Conservation (phyloP, 1,140 invertebrate genomes). For the Ditylenchus dipsaci region DNA sequence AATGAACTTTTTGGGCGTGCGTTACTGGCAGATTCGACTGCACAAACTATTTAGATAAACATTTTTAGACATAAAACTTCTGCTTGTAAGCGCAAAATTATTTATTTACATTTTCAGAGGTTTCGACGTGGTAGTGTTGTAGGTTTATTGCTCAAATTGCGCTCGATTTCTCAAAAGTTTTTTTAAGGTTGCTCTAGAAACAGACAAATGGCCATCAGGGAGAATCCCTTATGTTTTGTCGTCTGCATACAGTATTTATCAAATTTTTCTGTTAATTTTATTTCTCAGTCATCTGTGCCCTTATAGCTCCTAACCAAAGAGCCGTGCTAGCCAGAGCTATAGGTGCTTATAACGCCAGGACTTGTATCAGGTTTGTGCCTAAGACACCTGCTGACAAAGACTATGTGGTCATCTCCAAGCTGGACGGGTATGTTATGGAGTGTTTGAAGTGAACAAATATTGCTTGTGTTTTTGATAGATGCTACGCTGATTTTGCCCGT, state of each 20-base stretch:
- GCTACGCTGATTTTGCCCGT: constrained; percentile 56
- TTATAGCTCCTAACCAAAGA: constrained; percentile 47
- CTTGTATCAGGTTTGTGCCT: constrained; percentile 57
- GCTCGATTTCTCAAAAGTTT: neutral
- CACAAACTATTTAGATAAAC: no score
- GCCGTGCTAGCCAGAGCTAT: constrained; percentile 53
- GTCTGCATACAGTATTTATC: constrained; percentile 50
- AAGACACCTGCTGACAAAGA: constrained; percentile 49
- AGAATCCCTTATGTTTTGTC: constrained; percentile 55
- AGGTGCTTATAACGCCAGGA: constrained; percentile 47
- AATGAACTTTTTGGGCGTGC: no score
- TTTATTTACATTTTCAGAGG: no score
- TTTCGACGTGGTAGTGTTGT: neutral
- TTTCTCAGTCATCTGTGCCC: neutral
- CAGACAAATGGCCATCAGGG: constrained; percentile 56
- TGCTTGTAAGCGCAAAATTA: no score
- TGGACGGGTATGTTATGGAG: constrained; percentile 47
- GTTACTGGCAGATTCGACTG: no score
- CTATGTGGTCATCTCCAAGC: constrained; percentile 54
- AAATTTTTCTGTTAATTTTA: constrained; percentile 5
- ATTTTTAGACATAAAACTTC: no score
- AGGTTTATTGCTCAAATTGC: no score
- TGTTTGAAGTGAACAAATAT: neutral
- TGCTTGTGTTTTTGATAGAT: constrained; percentile 27
- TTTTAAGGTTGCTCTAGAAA: constrained; percentile 46